Base-by-base conservation (phyloP, 2,888 invertebrate genomes). In the Rhamnusium bicolor region DNA sequence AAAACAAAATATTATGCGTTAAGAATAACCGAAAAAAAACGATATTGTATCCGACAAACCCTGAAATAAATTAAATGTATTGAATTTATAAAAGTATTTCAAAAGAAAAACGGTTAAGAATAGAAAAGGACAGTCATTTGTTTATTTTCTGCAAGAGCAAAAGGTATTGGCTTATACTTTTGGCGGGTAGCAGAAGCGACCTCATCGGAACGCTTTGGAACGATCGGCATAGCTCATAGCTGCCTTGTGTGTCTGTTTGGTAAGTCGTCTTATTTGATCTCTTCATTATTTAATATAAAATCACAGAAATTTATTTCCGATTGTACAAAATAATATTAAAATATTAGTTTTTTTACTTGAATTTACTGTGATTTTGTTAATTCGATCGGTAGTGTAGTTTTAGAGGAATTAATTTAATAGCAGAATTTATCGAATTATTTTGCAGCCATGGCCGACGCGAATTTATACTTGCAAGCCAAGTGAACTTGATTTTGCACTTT, bases 301-400 rank as follows among this genome's bases (percentile, higher is more conserved):
- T 84, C 79, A 79, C 65, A 74, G 75, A 82, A 88, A 84, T 87
- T 88, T 87, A 84, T 79, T 84, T 72, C 68, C 63, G 71, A 58
- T 49, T 63, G 77, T 72, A 77, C 75, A 81, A 83, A 84, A 82
- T 80, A 79, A 79, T 77, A 77, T 75, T 81, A 82, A 85, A 85
- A 86, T 86, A 86, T 83, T 86, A 87, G 86, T 86, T 87, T 88
- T 87, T 87, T 83, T 76, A 79, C 80, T 76, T 79, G 79, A 86
- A 85, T 86, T 88, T 86, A 85, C 84, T 69, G 77, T 79, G 80
- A 67, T 63, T 75, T 73, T 78, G 81, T 79, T 78, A 78, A 78
- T 69, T 71, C 63, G 56, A 60, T 82, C 61, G 63, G 68, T 75
- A 53, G 60, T 62, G 76, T 83, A 79, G 79, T 85, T 82, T 69